Conservation (phyloP, 2,797 vertebrate species). For the Tamandua tetradactyla region DNA sequence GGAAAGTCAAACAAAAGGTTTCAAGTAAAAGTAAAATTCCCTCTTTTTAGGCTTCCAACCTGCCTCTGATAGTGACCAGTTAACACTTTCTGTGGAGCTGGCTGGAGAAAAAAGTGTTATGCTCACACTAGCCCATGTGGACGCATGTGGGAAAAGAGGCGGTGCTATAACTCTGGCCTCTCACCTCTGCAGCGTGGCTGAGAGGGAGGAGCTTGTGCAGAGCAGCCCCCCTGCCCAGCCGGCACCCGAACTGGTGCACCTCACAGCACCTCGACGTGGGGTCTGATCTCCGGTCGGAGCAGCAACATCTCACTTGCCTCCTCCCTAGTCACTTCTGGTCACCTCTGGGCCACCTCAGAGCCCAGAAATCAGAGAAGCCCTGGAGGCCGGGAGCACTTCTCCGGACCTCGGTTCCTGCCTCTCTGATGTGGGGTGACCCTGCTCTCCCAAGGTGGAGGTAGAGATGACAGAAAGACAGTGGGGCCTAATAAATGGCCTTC, state of each 20-base stretch:
- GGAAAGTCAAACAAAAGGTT: not conserved
- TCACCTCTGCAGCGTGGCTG: not conserved
- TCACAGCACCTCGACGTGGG: not conserved
- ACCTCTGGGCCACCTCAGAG: not conserved
- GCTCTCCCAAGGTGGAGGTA: not conserved
- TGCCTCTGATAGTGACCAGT: not conserved
- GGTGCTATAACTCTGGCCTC: not conserved
- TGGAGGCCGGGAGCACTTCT: not conserved
- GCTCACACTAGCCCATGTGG: too few relatives aligned
- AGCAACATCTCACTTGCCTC: not conserved
- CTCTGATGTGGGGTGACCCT: not conserved
- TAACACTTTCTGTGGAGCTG: not conserved
- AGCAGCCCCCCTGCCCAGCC: too few relatives aligned
- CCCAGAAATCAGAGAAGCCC: not conserved
- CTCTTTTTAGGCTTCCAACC: not conserved
- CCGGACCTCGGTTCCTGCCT: not conserved
- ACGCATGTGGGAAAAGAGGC: not conserved
- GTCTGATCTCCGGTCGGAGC: not conserved
- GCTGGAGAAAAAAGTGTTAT: not conserved
- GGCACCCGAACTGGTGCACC: too few relatives aligned
- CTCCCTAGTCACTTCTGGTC: not conserved
- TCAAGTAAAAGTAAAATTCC: slow-evolving; percentile 20
- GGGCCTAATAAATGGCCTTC: not conserved
- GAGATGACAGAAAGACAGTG: not conserved
- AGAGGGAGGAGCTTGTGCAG: not conserved